A percentile compares a stretch with the other conserved stretches of the same genome.
Conservation (phyloP, 2,113 vertebrate genomes). For the Odobenus rosmarus region DNA sequence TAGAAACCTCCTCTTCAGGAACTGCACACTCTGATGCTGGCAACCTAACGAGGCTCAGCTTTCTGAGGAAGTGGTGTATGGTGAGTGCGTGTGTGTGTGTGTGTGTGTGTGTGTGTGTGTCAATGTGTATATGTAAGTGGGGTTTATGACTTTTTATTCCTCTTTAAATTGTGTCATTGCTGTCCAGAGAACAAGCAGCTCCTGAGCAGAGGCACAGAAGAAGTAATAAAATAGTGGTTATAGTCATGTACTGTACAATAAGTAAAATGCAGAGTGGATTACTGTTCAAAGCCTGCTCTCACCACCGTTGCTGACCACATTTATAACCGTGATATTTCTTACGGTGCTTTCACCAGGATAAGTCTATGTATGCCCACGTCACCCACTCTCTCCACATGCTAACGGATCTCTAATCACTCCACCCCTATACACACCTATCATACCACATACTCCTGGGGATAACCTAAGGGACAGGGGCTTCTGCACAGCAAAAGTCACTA, state of each 20-base stretch:
- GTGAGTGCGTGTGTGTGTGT: neutral
- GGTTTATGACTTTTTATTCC: neutral
- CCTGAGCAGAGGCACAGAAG: conserved; percentile 13
- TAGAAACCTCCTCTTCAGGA: conserved; percentile 80
- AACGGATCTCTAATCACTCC: neutral
- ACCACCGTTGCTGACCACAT: neutral
- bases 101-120: neutral
- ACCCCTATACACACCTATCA: neutral
- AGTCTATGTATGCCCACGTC: neutral
- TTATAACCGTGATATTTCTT: neutral
- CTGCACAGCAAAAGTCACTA: neutral
- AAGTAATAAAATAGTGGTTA: conserved; percentile 39
- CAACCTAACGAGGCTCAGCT: conserved; percentile 18
- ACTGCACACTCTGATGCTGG: conserved; percentile 18
- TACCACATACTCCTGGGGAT: neutral
- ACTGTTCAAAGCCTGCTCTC: conserved; percentile 25
- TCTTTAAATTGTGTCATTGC: conserved; percentile 60
- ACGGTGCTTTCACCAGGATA: neutral
- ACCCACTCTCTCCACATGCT: neutral
- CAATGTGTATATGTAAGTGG: neutral
- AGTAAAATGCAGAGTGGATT: conserved; percentile 53
- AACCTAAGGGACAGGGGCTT: neutral
- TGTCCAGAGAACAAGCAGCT: conserved; percentile 58
- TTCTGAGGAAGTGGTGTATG: neutral
- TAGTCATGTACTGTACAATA: neutral